Evolutionary conservation across 1,140 invertebrate genomes (phyloP).

Genomic region (Aradophagus sp.): DNA sequence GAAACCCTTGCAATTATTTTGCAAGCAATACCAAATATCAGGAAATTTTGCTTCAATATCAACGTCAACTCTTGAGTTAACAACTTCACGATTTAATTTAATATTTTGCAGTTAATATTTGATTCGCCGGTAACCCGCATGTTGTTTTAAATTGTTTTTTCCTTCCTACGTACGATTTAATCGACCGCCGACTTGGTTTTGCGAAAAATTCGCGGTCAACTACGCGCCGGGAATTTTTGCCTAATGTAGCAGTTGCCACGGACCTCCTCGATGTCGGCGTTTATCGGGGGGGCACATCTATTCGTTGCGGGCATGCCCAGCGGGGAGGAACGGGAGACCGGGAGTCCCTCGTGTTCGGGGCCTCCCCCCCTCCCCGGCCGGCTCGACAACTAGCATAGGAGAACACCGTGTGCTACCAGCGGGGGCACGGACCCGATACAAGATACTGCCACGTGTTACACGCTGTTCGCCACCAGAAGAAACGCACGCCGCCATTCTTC

Average conservation of each 20-base stretch:
- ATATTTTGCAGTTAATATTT: too few relatives aligned
- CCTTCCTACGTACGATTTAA: too few relatives aligned
- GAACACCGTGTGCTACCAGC: conserved; percentile 69
- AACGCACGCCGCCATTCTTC: conserved; percentile 64
- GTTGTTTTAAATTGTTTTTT: too few relatives aligned
- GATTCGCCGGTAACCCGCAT: too few relatives aligned
- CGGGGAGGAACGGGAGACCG: conserved; percentile 52
- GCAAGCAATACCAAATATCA: too few relatives aligned
- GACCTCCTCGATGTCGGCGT: conserved; percentile 69
- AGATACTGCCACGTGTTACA: too few relatives aligned
- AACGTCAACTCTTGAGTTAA: too few relatives aligned
- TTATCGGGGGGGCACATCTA: conserved; percentile 73
- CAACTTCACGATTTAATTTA: too few relatives aligned
- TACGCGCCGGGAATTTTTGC: conserved; percentile 32
- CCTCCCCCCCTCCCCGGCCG: conserved; percentile 21
- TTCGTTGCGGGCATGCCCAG: conserved; percentile 69
- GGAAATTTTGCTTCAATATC: too few relatives aligned
- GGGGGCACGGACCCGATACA: conserved; percentile 66
- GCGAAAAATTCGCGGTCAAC: conserved; percentile 6
- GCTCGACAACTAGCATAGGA: conserved; percentile 59
- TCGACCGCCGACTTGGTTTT: conserved; percentile 8
- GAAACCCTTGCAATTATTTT: too few relatives aligned
- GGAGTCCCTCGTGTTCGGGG: conserved; percentile 40
- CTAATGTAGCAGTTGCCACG: conserved; percentile 44
- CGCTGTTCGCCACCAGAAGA: conserved; percentile 74